phyloP scores from a whole-genome alignment of 2,888 invertebrate species.

The Lithophane ornitopus region DNA sequence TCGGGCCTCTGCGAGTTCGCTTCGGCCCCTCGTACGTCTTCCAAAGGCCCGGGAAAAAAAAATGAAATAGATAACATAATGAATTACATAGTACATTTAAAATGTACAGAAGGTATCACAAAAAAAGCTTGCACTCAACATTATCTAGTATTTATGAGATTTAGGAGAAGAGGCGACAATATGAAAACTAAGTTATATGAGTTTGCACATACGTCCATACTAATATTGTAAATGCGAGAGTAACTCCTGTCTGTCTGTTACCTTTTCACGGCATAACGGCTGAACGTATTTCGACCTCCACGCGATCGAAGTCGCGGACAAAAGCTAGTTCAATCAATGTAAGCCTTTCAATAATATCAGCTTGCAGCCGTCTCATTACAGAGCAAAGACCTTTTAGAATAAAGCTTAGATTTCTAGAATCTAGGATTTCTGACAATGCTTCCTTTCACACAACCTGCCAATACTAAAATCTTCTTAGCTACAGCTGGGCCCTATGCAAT shows the following conservation, averaged over 20 bases:
- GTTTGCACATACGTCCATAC: background rate
- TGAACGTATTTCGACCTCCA: no score
- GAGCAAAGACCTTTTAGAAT: background rate
- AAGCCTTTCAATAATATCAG: background rate
- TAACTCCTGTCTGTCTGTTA: no score
- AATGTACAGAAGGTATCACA: background rate
- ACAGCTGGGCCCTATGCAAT: conserved; percentile 32
- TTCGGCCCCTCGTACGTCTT: no score
- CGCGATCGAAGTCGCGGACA: no score
- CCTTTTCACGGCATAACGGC: no score
- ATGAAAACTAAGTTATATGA: background rate
- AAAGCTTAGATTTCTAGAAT: background rate
- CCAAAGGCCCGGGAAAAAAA: no score
- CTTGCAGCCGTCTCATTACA: background rate
- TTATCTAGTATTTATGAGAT: background rate
- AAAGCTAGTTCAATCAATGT: background rate
- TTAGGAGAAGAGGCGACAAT: background rate
- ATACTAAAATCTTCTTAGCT: background rate
- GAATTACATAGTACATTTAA: no score
- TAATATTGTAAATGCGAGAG: background rate
- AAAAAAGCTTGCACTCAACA: background rate
- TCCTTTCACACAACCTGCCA: background rate
- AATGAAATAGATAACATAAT: no score
- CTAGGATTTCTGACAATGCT: background rate
- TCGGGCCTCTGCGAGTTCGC: no score